Conservation (phyloP, 1,140 invertebrate species). For the Philotrypesis tridentata region DNA sequence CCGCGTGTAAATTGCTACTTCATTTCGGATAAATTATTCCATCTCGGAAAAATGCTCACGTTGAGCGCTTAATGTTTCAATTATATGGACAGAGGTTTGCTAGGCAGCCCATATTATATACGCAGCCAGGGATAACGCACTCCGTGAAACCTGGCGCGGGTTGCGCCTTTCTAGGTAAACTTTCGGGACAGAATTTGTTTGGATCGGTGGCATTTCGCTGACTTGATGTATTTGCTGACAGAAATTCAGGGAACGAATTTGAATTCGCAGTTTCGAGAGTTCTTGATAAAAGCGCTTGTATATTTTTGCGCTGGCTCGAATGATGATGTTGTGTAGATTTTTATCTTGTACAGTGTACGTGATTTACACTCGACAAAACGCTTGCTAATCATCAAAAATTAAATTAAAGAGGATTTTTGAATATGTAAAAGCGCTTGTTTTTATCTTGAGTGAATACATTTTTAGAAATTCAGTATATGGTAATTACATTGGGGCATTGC, state of each 20-base stretch:
- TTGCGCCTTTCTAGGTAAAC: neutral
- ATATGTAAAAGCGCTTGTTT: no score
- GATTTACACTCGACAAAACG: neutral
- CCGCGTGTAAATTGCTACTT: neutral
- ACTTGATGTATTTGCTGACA: neutral
- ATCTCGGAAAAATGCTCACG: neutral
- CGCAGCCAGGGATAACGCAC: no score
- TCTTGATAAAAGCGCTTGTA: neutral
- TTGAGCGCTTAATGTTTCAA: slow-evolving; percentile 1
- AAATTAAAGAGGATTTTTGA: no score
- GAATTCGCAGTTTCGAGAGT: neutral
- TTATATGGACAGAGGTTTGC: neutral
- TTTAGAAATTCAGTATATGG: no score
- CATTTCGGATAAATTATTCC: slow-evolving; percentile 15
- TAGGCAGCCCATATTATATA: neutral
- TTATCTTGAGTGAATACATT: no score
- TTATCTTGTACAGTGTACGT: neutral
- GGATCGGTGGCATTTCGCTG: neutral
- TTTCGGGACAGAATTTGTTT: neutral
- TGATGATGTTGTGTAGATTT: neutral
- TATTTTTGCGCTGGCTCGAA: neutral
- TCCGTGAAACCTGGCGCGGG: neutral
- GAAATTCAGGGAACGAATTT: neutral
- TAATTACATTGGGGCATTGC: no score
- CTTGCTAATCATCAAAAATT: neutral